Base-by-base conservation (phyloP, 1,140 invertebrate genomes). In the Drosophila setifemur region DNA sequence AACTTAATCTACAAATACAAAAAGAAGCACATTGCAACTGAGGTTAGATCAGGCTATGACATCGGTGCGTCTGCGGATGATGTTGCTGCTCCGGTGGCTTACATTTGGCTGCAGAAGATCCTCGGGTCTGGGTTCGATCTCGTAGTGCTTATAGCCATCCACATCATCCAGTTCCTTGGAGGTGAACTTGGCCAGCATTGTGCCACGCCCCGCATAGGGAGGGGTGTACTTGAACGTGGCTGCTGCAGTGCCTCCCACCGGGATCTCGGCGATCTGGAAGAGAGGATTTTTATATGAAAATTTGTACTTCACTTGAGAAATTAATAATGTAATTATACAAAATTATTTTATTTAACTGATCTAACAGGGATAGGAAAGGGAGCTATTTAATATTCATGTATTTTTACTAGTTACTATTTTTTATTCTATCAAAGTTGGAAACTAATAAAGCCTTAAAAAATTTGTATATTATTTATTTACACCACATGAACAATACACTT, bases 91-190 rank as follows among this genome's bases (percentile, higher is more conserved):
- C 0, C 69, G 31, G 37, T 79, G 61, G 47, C 66, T 79, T n/a
- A 18, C 68, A 19, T 73, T 76, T 9, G 73, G 73, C n/a, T 73
- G 89, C 4, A 90, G 50, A 14, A 90, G 19, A 49, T 90, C 89
- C 9, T 73, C 79, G 0, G 89, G 89, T 16, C 89, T 77, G 1
- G 90, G 90, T 60, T 91, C 90, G 25, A 93, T 92, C 86, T 92
- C 92, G 40, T 93, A 93, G 39, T 93, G 93, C 9, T 94, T 79
- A 90, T 95, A 96, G 5, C 96, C 96, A 81, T 97, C 96, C 1
- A 97, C 95, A 86, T 97, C 96, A 31, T 94, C 93, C 35, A 97
- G 91, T 89, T 97, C 95, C 58, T 94, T 95, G 3, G 95, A 96
- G 35, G 92, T 92, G 88, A 97, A 97, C 86, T 96, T 97, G 0